Conservation (phyloP, 2,113 vertebrate species). For the Bubo bubo region DNA sequence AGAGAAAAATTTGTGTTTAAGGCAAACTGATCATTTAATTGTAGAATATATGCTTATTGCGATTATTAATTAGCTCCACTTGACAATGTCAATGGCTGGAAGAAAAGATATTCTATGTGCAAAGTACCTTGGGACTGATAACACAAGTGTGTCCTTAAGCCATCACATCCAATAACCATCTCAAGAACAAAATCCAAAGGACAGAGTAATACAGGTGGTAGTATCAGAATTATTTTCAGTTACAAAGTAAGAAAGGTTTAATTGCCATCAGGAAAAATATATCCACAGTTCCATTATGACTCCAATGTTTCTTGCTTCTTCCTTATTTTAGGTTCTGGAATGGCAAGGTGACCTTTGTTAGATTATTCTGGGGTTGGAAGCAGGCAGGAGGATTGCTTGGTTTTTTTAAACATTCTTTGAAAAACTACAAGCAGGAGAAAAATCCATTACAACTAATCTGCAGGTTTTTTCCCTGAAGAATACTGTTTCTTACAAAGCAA, state of each 20-base stretch:
- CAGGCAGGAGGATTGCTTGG: background rate
- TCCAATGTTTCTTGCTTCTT: background rate
- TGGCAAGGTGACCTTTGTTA: background rate
- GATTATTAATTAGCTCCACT: background rate
- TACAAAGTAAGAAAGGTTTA: background rate
- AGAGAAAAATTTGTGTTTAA: background rate
- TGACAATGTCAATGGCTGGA: conserved; percentile 2
- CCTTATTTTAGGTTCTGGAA: background rate
- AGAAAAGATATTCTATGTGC: background rate
- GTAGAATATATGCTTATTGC: background rate
- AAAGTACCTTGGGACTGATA: background rate
- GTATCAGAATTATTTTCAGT: background rate
- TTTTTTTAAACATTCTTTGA: background rate
- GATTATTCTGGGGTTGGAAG: rapidly evolving
- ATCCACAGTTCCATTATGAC: background rate
- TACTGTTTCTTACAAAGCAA: background rate
- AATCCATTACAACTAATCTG: background rate
- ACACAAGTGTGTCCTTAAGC: background rate
- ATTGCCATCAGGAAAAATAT: background rate
- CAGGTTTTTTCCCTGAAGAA: background rate
- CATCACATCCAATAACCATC: background rate
- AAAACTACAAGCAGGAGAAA: background rate
- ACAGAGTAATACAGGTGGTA: background rate
- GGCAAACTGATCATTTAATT: background rate
- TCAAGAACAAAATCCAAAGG: background rate